phyloP scores from a whole-genome alignment of 1,140 invertebrate genomes.

The Steinernema khuongi region DNA sequence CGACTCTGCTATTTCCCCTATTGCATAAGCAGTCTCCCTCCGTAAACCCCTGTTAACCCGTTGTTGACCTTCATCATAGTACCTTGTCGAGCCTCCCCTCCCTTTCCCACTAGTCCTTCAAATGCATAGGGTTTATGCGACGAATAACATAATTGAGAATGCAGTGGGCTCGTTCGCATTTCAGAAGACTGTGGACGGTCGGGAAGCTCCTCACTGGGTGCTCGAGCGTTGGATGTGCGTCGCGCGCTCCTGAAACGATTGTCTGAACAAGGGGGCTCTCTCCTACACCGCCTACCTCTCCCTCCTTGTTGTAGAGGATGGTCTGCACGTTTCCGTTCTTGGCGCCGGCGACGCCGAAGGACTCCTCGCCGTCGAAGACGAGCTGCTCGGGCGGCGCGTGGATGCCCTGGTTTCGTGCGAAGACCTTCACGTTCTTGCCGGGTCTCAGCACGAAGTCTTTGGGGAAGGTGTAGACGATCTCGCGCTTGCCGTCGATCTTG shows the following conservation, averaged over 20 bases:
- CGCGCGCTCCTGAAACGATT: conserved; percentile 48
- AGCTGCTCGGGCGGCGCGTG: conserved; percentile 54
- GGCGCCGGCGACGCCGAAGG: conserved; percentile 52
- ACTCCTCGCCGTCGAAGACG: conserved; percentile 57
- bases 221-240: conserved; percentile 54
- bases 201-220: conserved; percentile 21
- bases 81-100: too few species aligned
- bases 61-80: too few species aligned
- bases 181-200: not conserved
- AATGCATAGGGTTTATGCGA: conserved; percentile 5
- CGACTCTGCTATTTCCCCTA: too few species aligned
- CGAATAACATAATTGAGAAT: not conserved
- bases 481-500: conserved; percentile 55
- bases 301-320: conserved; percentile 56
- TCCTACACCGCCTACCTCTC: conserved; percentile 40
- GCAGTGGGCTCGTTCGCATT: not conserved
- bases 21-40: too few species aligned
- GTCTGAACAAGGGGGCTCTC: not conserved
- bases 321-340: conserved; percentile 59
- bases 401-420: conserved; percentile 55
- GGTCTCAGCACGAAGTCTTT: conserved; percentile 52
- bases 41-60: too few species aligned
- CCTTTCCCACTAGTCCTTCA: too few species aligned
- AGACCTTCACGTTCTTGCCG: conserved; percentile 53
- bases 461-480: conserved; percentile 57